phyloP scores from a whole-genome alignment of 2,888 invertebrate genomes.

The Nectonema munidae region DNA sequence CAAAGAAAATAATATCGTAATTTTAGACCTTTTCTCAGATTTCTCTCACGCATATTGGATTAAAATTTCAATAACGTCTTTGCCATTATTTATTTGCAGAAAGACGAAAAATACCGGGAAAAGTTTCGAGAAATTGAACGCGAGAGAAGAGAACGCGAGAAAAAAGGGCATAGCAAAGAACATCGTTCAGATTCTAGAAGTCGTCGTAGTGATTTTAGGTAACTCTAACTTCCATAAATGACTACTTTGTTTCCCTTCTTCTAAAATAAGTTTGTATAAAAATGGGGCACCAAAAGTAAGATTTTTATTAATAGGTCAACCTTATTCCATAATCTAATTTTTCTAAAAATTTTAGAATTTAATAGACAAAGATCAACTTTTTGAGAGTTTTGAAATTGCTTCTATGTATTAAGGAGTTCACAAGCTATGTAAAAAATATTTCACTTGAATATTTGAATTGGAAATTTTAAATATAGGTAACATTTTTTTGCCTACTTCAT shows the following conservation, averaged over 20 bases:
- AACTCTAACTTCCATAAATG: background rate
- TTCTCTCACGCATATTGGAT: background rate
- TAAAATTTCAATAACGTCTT: background rate
- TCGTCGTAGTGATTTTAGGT: background rate
- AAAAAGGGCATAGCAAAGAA: constrained; percentile 22
- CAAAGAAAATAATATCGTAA: constrained; percentile 33
- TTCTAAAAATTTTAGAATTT: too few species aligned
- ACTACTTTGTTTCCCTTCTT: background rate
- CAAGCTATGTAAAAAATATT: too few species aligned
- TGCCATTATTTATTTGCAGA: constrained; percentile 24
- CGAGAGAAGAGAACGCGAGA: constrained; percentile 23
- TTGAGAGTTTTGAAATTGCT: too few species aligned
- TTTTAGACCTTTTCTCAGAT: background rate
- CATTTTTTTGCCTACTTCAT: too few species aligned
- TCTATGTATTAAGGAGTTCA: too few species aligned
- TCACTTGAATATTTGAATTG: too few species aligned
- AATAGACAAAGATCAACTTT: too few species aligned
- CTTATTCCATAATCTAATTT: too few species aligned
- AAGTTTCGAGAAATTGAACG: constrained; percentile 29
- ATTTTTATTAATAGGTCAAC: too few species aligned
- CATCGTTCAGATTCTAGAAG: background rate
- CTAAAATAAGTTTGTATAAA: too few species aligned
- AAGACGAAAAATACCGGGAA: constrained; percentile 36
- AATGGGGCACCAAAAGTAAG: too few species aligned
- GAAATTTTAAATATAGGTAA: too few species aligned